Evolutionary conservation across 2,113 vertebrate species (phyloP), one percentile per base, ranked within the genome.

Genomic region (Cynoglossus semilaevis): DNA sequence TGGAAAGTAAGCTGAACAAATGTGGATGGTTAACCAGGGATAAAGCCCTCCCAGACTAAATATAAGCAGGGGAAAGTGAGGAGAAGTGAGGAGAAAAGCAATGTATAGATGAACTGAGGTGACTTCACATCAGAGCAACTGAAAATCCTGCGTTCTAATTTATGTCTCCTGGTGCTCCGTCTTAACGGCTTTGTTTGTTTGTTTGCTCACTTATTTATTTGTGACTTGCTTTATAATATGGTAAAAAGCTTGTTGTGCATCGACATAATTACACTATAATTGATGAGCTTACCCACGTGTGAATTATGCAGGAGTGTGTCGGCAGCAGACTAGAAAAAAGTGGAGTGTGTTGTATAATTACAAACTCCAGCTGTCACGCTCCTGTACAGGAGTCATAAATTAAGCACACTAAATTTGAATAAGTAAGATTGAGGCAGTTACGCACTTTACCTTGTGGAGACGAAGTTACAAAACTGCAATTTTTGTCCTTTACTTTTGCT

Each of bases 201-300:
- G 58, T 76, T 81, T 71, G 51, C 43, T 76, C 58, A 75, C 60
- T 62, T 76, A 72, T 70, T 85, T 60, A 61, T 80, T 72, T 70
- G 72, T 63, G 54, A 73, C 70, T 80, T 70, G 72, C 76, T 75
- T 79, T 67, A 80, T 82, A 80, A 84, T 81, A 80, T 67, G 53
- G 54, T 77, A 77, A 83, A 81, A 87, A 79, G 58, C 75, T 73
- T 66, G 70, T 80, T 69, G 66, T 77, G 73, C 78, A 62, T 75
- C 63, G 60, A 72, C 70, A 78, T 83, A 88, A 87, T 87, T 87
- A 80, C 78, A 76, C 59, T 67, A 76, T 85, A 85, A 87, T 82
- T 88, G 81, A 87, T 88, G 80, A 86, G 75, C 79, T 88, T 83
- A 86, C 80, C 81, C 74, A 79, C 58, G 53, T 81, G 83, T 87